A percentile compares a stretch with the other conserved stretches of the same genome.
These are phyloP conservation scores for Mellilla xanthometata DNA, from an alignment of 2,888 invertebrate species.

Conservation along the genomic window DNA sequence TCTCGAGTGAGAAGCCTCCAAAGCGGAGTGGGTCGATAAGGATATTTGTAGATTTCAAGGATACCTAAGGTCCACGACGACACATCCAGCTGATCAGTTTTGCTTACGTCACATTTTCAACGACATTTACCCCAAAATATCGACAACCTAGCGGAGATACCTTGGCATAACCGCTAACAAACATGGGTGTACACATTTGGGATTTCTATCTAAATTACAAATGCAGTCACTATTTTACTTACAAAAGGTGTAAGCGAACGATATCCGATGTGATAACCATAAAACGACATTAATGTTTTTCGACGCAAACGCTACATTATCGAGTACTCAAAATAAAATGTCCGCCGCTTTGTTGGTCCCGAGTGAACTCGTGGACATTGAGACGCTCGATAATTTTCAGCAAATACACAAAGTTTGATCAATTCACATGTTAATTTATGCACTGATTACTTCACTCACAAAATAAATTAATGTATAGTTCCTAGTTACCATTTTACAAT, in stretches of 20 bases:
- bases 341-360: constrained; percentile 83
- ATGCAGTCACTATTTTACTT: constrained; percentile 60
- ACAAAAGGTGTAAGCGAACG: constrained; percentile 81
- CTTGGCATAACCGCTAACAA: constrained; percentile 59
- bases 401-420: constrained; percentile 60
- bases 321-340: constrained; percentile 83
- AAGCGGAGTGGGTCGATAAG: constrained; percentile 75
- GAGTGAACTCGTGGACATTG: constrained; percentile 82
- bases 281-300: constrained; percentile 80
- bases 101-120: constrained; percentile 74
- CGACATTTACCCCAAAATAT: constrained; percentile 69
- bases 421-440: constrained; percentile 68
- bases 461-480: constrained; percentile 60
- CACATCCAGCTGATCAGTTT: constrained; percentile 58
- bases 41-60: constrained; percentile 48
- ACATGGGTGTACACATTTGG: constrained; percentile 47
- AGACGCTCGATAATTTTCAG: constrained; percentile 75
- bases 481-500: constrained; percentile 73
- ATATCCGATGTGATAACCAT: constrained; percentile 77
- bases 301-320: constrained; percentile 82
- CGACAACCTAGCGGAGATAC: constrained; percentile 68
- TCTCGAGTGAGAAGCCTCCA: constrained; percentile 68
- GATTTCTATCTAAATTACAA: constrained; percentile 49
- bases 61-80: constrained; percentile 45
- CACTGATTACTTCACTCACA: constrained; percentile 67